These are phyloP conservation scores for Phylloscopus collybita DNA, from an alignment of 2,797 vertebrate species.

Conservation along the genomic window DNA sequence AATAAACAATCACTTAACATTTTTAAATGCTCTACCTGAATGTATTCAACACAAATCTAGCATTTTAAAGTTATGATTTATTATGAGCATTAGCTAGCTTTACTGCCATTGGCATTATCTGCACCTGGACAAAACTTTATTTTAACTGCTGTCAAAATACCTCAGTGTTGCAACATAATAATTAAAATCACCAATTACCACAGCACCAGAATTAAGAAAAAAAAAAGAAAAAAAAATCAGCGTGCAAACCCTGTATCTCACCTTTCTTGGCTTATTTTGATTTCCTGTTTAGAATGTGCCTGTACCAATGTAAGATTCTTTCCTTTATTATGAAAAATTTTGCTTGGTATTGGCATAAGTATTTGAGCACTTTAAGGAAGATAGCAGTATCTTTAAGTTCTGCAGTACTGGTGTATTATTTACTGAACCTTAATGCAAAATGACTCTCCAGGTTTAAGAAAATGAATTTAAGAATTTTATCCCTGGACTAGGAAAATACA, in stretches of 20 bases:
- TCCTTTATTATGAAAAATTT: constrained; percentile 10
- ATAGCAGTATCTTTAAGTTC: not conserved
- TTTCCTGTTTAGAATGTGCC: constrained; percentile 28
- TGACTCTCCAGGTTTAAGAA: constrained; percentile 34
- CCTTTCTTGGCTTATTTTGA: constrained; percentile 15
- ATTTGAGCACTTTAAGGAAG: constrained; percentile 51
- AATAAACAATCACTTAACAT: constrained; percentile 74
- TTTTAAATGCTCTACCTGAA: constrained; percentile 86
- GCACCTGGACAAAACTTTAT: constrained; percentile 71
- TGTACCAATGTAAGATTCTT: not conserved
- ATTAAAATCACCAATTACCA: constrained; percentile 67
- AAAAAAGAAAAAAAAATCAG: not conserved
- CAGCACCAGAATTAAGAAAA: constrained; percentile 12
- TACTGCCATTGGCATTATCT: constrained; percentile 63
- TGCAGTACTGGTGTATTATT: not conserved
- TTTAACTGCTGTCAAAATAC: constrained; percentile 67
- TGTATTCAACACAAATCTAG: constrained; percentile 79
- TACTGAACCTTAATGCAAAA: constrained; percentile 42
- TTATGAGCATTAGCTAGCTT: constrained; percentile 66
- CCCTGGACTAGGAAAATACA: constrained; percentile 33
- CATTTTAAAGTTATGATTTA: constrained; percentile 50
- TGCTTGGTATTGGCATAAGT: constrained; percentile 17
- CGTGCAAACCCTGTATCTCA: constrained; percentile 59
- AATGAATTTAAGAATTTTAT: constrained; percentile 34
- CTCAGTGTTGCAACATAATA: constrained; percentile 68